Evolutionary conservation across 2,888 invertebrate species (phyloP).

Genomic region (Lordiphosa andalusiaca): DNA sequence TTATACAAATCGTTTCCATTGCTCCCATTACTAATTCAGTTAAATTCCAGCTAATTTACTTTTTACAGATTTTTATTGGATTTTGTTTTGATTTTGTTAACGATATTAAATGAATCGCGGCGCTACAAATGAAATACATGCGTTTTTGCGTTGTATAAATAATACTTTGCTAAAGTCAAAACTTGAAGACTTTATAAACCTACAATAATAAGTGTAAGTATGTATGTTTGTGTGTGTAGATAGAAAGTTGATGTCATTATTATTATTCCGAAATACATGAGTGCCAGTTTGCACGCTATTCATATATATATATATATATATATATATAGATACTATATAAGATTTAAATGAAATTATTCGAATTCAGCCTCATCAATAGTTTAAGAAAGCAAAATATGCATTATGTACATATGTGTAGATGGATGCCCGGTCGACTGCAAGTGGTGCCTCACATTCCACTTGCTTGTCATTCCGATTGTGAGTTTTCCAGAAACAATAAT

Average conservation of each 20-base stretch:
- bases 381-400: slow-evolving; percentile 24
- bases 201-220: slow-evolving; percentile 35
- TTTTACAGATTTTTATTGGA: slow-evolving; percentile 8
- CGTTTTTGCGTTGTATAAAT: slow-evolving; percentile 36
- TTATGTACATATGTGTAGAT: slow-evolving; percentile 17
- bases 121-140: slow-evolving; percentile 43
- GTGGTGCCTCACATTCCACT: not conserved
- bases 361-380: slow-evolving; percentile 44
- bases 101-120: slow-evolving; percentile 27
- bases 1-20: too few species aligned
- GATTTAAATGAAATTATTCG: slow-evolving; percentile 23
- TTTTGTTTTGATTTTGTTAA: slow-evolving; percentile 11
- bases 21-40: too few species aligned
- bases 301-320: slow-evolving; percentile 21
- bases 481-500: too few species aligned
- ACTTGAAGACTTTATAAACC: slow-evolving; percentile 34
- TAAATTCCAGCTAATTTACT: not conserved
- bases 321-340: slow-evolving; percentile 16
- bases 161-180: slow-evolving; percentile 38
- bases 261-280: slow-evolving; percentile 11
- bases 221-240: slow-evolving; percentile 14
- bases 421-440: slow-evolving; percentile 5
- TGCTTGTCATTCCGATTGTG: too few species aligned
- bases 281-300: slow-evolving; percentile 11
- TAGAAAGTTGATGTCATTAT: slow-evolving; percentile 14